These are phyloP conservation scores for Halesus radiatus DNA, from an alignment of 1,140 invertebrate species.

Conservation along the genomic window DNA sequence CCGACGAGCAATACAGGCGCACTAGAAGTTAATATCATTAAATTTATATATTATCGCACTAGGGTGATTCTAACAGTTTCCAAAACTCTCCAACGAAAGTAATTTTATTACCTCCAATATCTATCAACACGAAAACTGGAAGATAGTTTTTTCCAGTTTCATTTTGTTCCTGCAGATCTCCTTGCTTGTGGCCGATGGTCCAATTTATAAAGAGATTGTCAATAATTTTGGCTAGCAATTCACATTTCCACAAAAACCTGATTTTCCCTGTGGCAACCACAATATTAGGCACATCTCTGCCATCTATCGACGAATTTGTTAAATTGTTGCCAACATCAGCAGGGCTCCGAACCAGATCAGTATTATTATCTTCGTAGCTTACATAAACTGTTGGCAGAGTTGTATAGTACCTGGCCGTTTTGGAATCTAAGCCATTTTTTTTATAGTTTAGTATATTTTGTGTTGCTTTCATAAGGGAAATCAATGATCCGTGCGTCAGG, in stretches of 20 bases:
- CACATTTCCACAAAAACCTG: conserved; percentile 70
- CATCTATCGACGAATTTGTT: not conserved
- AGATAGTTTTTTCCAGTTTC: conserved; percentile 64
- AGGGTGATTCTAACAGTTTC: no score
- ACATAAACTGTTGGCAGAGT: conserved; percentile 40
- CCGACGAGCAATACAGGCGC: no score
- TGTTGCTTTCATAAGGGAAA: conserved; percentile 63
- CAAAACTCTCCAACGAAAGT: no score
- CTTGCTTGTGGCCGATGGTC: conserved; percentile 67
- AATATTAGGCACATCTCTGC: not conserved
- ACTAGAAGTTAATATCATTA: no score
- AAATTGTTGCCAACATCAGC: not conserved
- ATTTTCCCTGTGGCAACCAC: conserved; percentile 57
- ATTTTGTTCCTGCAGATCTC: conserved; percentile 61
- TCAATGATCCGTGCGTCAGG: conserved; percentile 69
- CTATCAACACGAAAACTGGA: conserved; percentile 69
- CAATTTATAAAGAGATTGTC: conserved; percentile 67
- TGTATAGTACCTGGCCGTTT: not conserved
- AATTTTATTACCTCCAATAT: conserved; percentile 60
- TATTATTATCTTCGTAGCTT: conserved; percentile 17
- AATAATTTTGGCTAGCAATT: conserved; percentile 67
- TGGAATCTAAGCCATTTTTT: not conserved
- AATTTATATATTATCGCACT: no score
- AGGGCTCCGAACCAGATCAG: conserved; percentile 9
- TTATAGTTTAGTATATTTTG: conserved; percentile 19